Conservation (phyloP, 2,888 invertebrate species). For the Tridacna crocea region DNA sequence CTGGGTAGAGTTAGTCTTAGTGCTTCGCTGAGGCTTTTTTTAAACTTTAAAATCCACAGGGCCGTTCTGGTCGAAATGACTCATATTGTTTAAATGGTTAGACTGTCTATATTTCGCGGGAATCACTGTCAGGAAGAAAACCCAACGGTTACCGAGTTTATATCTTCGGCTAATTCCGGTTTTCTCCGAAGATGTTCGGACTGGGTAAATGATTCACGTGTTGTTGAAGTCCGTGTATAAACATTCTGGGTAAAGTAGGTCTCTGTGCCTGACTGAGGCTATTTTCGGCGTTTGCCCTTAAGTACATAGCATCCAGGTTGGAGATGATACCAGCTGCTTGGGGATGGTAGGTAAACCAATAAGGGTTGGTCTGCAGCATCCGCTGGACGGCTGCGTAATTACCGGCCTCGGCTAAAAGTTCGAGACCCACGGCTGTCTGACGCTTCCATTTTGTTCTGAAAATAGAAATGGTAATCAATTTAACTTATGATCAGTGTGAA, state of each 20-base stretch:
- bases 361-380: constrained; percentile 86
- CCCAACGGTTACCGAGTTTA: background rate
- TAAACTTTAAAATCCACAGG: too few relatives aligned
- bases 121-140: too few relatives aligned
- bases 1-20: too few relatives aligned
- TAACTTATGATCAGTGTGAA: too few relatives aligned
- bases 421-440: constrained; percentile 98
- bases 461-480: background rate
- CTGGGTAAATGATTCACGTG: constrained; percentile 77
- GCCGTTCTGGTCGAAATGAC: too few relatives aligned
- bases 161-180: constrained; percentile 57
- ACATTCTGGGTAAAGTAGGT: constrained; percentile 81
- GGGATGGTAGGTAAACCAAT: constrained; percentile 84
- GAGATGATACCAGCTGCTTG: constrained; percentile 78
- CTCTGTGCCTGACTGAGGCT: constrained; percentile 68
- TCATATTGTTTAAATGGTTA: too few relatives aligned
- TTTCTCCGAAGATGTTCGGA: constrained; percentile 71
- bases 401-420: constrained; percentile 97
- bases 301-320: constrained; percentile 80
- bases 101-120: too few relatives aligned
- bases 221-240: constrained; percentile 78
- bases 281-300: constrained; percentile 56
- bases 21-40: too few relatives aligned
- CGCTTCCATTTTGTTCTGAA: constrained; percentile 99
- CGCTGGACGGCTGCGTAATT: constrained; percentile 99